phyloP scores from a whole-genome alignment of 1,140 invertebrate genomes.

The Dryas iulia region DNA sequence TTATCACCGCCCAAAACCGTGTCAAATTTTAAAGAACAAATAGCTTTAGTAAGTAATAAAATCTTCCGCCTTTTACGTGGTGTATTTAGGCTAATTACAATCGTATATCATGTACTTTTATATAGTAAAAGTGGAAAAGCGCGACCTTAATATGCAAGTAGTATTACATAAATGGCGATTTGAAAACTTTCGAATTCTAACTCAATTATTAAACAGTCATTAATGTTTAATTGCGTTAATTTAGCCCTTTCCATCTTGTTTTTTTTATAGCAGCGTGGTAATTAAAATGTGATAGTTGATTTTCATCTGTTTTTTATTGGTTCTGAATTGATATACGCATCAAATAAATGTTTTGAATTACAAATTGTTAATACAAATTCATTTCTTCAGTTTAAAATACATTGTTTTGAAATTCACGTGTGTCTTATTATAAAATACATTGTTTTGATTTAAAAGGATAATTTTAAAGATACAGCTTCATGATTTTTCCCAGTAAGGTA shows the following conservation, averaged over 20 bases:
- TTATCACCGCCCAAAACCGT: background rate
- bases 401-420: too few species aligned
- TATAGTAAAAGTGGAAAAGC: conserved; percentile 4
- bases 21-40: conserved; percentile 13
- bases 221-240: background rate
- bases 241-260: conserved; percentile 1
- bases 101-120: conserved; percentile 4
- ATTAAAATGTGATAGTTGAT: too few species aligned
- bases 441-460: too few species aligned
- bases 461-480: too few species aligned
- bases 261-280: background rate
- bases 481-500: too few species aligned
- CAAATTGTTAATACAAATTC: too few species aligned
- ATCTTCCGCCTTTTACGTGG: conserved; percentile 7
- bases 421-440: too few species aligned
- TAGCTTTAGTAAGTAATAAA: conserved; percentile 14
- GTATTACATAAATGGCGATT: conserved; percentile 13
- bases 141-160: background rate
- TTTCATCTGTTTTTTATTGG: too few species aligned
- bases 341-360: too few species aligned
- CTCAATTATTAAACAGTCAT: background rate
- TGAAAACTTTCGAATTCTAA: conserved; percentile 3
- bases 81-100: conserved; percentile 27
- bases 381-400: too few species aligned
- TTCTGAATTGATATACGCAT: too few species aligned